phyloP scores from a whole-genome alignment of 2,797 vertebrate species.

The Lophius americanus region DNA sequence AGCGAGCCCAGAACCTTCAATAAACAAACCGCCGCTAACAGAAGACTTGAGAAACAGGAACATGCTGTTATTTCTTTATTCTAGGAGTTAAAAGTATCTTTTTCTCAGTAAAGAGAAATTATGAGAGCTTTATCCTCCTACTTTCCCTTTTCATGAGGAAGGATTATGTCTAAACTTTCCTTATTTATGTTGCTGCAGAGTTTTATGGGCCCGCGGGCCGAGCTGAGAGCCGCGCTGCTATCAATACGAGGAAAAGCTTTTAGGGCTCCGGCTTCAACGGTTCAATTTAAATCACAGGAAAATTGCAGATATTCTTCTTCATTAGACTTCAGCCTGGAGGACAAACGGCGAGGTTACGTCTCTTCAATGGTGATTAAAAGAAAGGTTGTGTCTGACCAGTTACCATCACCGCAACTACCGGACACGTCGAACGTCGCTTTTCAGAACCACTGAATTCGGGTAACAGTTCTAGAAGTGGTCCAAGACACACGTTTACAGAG shows the following conservation, averaged over 20 bases:
- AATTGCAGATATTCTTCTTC: too few species aligned
- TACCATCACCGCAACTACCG: not conserved
- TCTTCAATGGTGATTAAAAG: not conserved
- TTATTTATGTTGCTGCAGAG: constrained; percentile 20
- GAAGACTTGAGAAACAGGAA: constrained; percentile 53
- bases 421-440: not conserved
- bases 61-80: constrained; percentile 46
- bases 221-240: constrained; percentile 20
- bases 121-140: constrained; percentile 5
- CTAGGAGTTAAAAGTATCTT: constrained; percentile 22
- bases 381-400: constrained; percentile 4
- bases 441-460: not conserved
- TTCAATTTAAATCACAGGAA: not conserved
- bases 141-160: constrained; percentile 8
- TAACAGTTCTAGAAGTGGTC: not conserved
- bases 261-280: constrained; percentile 7
- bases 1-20: constrained; percentile 50
- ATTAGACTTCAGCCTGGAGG: not conserved
- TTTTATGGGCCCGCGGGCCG: constrained; percentile 22
- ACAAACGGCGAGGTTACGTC: not conserved
- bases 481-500: not conserved
- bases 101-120: constrained; percentile 27
- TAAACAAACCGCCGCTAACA: constrained; percentile 58
- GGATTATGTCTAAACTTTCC: constrained; percentile 18
- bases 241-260: constrained; percentile 25